Percentiles rank a stretch among this genome's conserved stretches.
Evolutionary conservation across 1,140 invertebrate genomes (phyloP).

Genomic region (Halesus radiatus): DNA sequence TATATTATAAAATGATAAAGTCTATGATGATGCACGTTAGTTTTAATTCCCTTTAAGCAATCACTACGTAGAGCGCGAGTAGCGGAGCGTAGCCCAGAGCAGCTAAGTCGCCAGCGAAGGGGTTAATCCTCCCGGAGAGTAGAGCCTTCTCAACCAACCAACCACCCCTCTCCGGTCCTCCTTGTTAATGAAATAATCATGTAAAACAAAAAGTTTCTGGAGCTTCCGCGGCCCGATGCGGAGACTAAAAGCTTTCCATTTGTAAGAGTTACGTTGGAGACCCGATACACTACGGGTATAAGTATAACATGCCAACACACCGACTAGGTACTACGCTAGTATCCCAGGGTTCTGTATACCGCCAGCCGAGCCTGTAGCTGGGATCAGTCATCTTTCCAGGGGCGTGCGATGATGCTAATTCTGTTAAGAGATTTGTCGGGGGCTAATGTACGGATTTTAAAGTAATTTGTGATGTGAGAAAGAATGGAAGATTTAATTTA

Average conservation of each 20-base stretch:
- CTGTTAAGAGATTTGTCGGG: conserved; percentile 30
- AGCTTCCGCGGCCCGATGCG: conserved; percentile 50
- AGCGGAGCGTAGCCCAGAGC: too few relatives aligned
- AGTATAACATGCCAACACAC: too few relatives aligned
- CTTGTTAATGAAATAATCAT: conserved; percentile 58
- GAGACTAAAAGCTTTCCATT: conserved; percentile 58
- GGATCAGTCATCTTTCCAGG: conserved; percentile 36
- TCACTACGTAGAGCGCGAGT: too few relatives aligned
- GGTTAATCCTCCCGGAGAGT: conserved; percentile 51
- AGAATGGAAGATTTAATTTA: background rate
- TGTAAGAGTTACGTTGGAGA: conserved; percentile 53
- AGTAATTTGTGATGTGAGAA: conserved; percentile 8
- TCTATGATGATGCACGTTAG: background rate
- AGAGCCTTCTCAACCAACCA: conserved; percentile 15
- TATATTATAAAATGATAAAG: too few relatives aligned
- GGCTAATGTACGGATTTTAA: conserved; percentile 11
- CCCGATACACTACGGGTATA: background rate
- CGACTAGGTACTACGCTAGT: too few relatives aligned
- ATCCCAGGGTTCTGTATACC: too few relatives aligned
- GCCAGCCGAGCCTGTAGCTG: background rate
- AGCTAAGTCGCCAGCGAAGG: conserved; percentile 43
- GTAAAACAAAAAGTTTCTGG: conserved; percentile 57
- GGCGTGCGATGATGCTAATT: conserved; percentile 24
- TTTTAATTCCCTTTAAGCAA: conserved; percentile 33
- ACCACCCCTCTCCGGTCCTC: conserved; percentile 32